Evolutionary conservation across 2,888 invertebrate genomes (phyloP), one percentile per base, ranked within the genome.

Genomic region (Minunthozetes semirufus): DNA sequence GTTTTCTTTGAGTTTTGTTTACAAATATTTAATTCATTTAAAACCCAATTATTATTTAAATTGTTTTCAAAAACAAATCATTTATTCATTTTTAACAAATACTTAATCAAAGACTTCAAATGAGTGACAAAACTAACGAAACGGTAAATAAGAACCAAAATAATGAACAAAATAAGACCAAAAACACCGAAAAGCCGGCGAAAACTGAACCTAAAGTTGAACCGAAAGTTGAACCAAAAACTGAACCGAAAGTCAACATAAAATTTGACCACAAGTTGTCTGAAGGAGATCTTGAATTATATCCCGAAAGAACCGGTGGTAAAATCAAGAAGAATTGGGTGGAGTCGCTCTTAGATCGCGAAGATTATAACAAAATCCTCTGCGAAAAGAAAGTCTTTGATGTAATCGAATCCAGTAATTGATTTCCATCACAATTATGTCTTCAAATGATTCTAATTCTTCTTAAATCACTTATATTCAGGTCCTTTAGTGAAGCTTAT

Each of bases 401-500:
- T 72, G 91, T 91, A 82, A 83, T 91, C 0, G 88, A 89, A 83
- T 87, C 87, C 72, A 92, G 81, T 81, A 77, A 79, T 15, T 29
- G 19, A n/a, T 29, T 78, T 79, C 77, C 63, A 74, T 61, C 22
- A 78, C 78, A 13, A 17, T 11, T 56, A 22, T 3, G 4, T 56
- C 9, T 19, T 56, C 72, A 29, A 46, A 46, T 72, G 25, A 17
- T 63, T 2, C 8, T 19, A 56, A 56, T 56, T 13, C 5, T 56
- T 56, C 19, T 56, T 19, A n/a, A 17, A 13, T 11, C 3, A 33
- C 25, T 6, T 2, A 56, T 22, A 2, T 22, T 56, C 6, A 89
- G 89, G 88, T 86, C 89, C 92, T 1, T 83, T 93, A 50, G 89
- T 94, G 0, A 91, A 90, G 83, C 82, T 93, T 25, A 90, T 94